Conservation (phyloP, 2,888 invertebrate species). For the Callyntrura sp. region DNA sequence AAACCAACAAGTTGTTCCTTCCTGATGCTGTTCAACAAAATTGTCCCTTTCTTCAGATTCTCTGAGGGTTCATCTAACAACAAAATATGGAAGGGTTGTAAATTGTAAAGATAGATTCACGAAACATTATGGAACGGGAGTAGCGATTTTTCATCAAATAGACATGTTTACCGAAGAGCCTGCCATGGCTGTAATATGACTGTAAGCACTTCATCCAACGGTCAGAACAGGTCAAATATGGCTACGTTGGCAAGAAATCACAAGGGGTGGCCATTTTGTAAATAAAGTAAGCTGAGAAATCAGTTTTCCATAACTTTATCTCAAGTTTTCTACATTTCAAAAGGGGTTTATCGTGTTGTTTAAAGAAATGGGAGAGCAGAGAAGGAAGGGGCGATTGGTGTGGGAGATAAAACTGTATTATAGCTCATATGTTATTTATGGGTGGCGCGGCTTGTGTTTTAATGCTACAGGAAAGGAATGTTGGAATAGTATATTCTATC, state of each 20-base stretch:
- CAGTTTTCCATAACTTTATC: slow-evolving; percentile 69
- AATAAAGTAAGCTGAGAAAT: slow-evolving; percentile 64
- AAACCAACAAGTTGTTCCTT: no score
- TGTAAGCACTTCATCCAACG: no score
- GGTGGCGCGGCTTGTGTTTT: slow-evolving; percentile 76
- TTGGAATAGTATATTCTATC: slow-evolving; percentile 50
- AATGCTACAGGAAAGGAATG: slow-evolving; percentile 59
- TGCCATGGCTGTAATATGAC: no score
- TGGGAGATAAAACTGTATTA: slow-evolving; percentile 71
- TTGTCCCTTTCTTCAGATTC: background rate
- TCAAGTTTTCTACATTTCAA: slow-evolving; percentile 40
- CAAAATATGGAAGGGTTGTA: no score
- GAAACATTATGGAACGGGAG: no score
- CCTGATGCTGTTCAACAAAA: background rate
- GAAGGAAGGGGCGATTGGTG: slow-evolving; percentile 67
- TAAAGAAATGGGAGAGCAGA: slow-evolving; percentile 24
- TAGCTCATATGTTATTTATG: slow-evolving; percentile 80
- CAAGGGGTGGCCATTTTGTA: slow-evolving; percentile 64
- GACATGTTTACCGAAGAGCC: no score
- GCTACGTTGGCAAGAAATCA: background rate
- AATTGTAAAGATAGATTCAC: background rate
- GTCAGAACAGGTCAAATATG: background rate
- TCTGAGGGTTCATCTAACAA: background rate
- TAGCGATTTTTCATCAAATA: no score
- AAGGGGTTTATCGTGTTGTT: slow-evolving; percentile 32